Percentiles rank a stretch among this genome's conserved stretches.
These are phyloP conservation scores for Falco peregrinus DNA, from an alignment of 2,797 vertebrate genomes.

Conservation along the genomic window DNA sequence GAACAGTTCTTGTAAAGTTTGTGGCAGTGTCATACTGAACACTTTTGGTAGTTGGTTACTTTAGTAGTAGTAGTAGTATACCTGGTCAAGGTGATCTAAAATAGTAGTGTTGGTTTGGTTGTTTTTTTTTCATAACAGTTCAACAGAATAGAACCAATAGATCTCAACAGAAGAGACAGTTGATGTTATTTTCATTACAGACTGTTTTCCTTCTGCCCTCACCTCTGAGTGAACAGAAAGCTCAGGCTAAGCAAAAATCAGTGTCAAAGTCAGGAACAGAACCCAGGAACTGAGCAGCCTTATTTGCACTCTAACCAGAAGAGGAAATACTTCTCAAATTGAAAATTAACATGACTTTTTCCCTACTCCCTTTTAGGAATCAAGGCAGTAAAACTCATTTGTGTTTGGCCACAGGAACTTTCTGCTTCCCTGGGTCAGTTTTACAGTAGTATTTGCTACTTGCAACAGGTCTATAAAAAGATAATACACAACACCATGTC, in stretches of 20 bases:
- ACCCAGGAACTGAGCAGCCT: background rate
- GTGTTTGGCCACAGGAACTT: background rate
- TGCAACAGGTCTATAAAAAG: background rate
- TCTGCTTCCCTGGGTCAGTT: background rate
- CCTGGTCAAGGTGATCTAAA: background rate
- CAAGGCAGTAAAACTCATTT: constrained; percentile 1
- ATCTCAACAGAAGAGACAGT: background rate
- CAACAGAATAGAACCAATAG: too few relatives aligned
- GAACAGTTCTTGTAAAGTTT: background rate
- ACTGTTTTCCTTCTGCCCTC: background rate
- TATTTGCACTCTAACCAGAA: background rate
- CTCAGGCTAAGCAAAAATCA: background rate
- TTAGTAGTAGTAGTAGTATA: background rate
- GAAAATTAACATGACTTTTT: background rate
- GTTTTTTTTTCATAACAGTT: too few relatives aligned
- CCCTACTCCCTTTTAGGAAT: background rate
- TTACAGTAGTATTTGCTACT: background rate
- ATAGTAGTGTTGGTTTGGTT: background rate
- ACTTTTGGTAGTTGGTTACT: rapidly evolving
- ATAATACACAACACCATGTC: background rate
- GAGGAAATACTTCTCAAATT: background rate
- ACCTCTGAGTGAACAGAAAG: background rate
- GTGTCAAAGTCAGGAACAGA: background rate
- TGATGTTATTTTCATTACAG: background rate
- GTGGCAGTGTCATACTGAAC: background rate